Base-by-base conservation (phyloP, 2,888 invertebrate genomes). In the Seira sanloemensis region DNA sequence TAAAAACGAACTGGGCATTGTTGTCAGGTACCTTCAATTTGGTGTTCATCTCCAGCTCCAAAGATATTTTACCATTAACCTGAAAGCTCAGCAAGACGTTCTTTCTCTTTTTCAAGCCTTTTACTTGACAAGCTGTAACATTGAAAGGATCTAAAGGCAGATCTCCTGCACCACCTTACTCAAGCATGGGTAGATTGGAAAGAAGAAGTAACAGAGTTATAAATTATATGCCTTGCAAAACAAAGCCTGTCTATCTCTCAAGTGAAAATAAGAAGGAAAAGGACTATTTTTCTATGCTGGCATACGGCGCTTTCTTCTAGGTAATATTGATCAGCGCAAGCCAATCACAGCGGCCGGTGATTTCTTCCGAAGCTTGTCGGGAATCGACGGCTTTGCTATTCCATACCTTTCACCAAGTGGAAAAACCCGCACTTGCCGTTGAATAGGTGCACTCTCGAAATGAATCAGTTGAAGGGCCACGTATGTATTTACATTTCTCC, bases 271-370 rank as follows among this genome's bases (percentile, higher is more conserved):
- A 37, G 12, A 37, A 4, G 12, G 9, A 58, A 24, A 58, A 24
- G 27, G 24, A 46, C 71, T 50, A 50, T n/a, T 25, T 9, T 27
- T 76, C n/a, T 27, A 26, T 25, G 19, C 23, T 65, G 25, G 77
- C 24, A 77, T 54, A 16, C 67, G 68, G 62, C 46, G 66, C 58
- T 65, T 27, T 27, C 73, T 74, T 73, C 74, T 80, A 65, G 50
- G 46, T 62, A 81, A 84, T 88, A 88, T 88, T 88, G 88, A 88
- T 88, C 87, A 88, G 87, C 86, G 87, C 86, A 88, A 85, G 87
- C 85, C 86, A 88, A 86, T 88, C 86, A 88, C 86, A 88, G 85
- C 82, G 85, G 83, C 87, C 81, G 81, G 81, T 81, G 75, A n/a
- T n/a, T 69, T 81, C 69, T 25, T 65, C 75, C 80, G 80, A 78